phyloP scores from a whole-genome alignment of 2,113 vertebrate genomes.

The Corythornis madagascariensis region DNA sequence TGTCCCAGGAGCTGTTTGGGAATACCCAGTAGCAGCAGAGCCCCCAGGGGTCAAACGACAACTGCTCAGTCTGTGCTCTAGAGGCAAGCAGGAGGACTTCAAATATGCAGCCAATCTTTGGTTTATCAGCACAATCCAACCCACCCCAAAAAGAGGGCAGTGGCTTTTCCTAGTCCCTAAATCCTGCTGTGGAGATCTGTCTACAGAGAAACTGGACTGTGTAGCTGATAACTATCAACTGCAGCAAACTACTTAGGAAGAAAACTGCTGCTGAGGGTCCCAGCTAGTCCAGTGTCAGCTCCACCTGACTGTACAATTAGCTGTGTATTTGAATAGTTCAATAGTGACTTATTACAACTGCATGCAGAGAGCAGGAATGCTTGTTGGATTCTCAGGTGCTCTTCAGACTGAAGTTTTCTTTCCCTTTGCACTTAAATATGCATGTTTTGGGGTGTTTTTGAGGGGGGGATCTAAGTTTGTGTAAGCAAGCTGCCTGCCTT shows the following conservation, averaged over 20 bases:
- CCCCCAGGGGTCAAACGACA: rapidly evolving
- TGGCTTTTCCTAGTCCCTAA: background rate
- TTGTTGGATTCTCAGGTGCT: background rate
- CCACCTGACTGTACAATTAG: rapidly evolving
- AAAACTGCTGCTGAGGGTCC: background rate
- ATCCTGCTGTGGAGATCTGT: background rate
- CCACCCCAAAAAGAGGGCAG: background rate
- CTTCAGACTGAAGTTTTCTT: background rate
- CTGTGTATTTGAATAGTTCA: background rate
- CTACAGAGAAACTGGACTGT: background rate
- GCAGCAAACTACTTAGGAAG: background rate
- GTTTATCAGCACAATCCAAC: background rate
- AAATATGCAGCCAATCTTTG: background rate
- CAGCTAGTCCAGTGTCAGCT: background rate
- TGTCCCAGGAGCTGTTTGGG: background rate
- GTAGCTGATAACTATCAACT: background rate
- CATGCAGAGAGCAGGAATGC: background rate
- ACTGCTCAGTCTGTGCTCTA: background rate
- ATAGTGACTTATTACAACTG: rapidly evolving
- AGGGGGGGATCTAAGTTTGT: background rate
- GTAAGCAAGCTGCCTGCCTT: background rate
- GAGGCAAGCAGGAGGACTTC: background rate
- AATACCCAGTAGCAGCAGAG: background rate
- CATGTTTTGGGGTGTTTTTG: background rate
- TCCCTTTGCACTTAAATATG: rapidly evolving